These are phyloP conservation scores for Amphiprion ocellaris DNA, from an alignment of 2,113 vertebrate genomes.

Conservation along the genomic window DNA sequence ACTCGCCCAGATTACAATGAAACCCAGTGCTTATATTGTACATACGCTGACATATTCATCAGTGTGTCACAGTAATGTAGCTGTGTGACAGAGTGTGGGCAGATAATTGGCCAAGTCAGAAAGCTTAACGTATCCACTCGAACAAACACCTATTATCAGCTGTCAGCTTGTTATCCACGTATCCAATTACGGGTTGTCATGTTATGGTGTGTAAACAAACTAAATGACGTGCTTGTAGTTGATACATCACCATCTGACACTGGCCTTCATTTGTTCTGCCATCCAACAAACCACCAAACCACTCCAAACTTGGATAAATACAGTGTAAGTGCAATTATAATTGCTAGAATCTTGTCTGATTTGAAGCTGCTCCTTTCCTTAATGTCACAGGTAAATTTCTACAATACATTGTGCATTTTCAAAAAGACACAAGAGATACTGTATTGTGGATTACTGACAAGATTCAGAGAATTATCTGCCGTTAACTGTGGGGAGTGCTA, in stretches of 20 bases:
- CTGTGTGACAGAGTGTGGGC: slow-evolving; percentile 42
- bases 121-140: slow-evolving; percentile 38
- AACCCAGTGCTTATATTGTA: neutral
- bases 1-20: neutral
- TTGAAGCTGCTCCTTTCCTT: neutral
- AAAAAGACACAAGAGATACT: neutral
- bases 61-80: neutral
- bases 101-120: slow-evolving; percentile 59
- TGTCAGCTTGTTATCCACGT: slow-evolving; percentile 50
- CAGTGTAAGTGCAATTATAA: neutral
- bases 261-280: slow-evolving; percentile 22
- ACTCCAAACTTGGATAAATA: slow-evolving; percentile 19
- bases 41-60: slow-evolving; percentile 22
- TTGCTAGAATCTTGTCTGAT: neutral
- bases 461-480: neutral
- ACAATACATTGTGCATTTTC: neutral
- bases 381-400: neutral
- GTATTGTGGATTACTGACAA: neutral
- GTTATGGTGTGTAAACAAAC: slow-evolving; percentile 55
- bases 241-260: slow-evolving; percentile 14
- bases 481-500: neutral
- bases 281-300: slow-evolving; percentile 19
- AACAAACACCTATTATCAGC: slow-evolving; percentile 60
- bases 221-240: slow-evolving; percentile 38
- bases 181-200: slow-evolving; percentile 55